Conservation (phyloP, 2,888 invertebrate species). For the Scaptomyza tumidula region DNA sequence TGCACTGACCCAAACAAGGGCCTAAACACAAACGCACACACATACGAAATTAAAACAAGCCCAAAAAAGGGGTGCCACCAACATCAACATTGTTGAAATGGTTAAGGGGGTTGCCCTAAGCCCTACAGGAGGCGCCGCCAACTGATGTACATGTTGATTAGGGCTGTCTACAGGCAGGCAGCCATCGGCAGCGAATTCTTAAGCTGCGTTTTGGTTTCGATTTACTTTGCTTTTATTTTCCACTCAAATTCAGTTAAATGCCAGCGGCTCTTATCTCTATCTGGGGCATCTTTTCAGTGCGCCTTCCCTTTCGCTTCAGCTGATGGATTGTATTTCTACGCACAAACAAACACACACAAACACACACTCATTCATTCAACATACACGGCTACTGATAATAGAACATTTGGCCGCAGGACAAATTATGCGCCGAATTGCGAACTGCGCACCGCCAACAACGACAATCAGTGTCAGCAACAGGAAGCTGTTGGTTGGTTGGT, state of each 20-base stretch:
- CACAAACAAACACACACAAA: slow-evolving; percentile 24
- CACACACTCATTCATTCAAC: slow-evolving; percentile 1
- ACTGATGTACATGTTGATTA: slow-evolving; percentile 55
- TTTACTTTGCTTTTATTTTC: slow-evolving; percentile 59
- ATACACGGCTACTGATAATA: slow-evolving; percentile 57
- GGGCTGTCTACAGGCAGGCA: slow-evolving; percentile 32
- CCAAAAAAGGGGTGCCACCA: slow-evolving; percentile 37
- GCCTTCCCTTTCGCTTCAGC: slow-evolving; percentile 28
- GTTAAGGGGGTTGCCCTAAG: slow-evolving; percentile 7
- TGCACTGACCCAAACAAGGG: slow-evolving; percentile 15
- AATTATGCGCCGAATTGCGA: slow-evolving; percentile 64
- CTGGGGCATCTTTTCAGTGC: slow-evolving; percentile 58
- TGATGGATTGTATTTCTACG: slow-evolving; percentile 62
- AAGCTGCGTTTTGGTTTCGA: slow-evolving; percentile 45
- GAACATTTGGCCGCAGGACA: slow-evolving; percentile 74
- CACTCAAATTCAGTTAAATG: slow-evolving; percentile 75
- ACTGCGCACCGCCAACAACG: slow-evolving; percentile 41
- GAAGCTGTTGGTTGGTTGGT: slow-evolving; percentile 34
- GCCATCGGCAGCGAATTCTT: slow-evolving; percentile 37
- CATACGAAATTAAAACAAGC: slow-evolving; percentile 8
- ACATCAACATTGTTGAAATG: slow-evolving; percentile 1
- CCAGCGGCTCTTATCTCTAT: slow-evolving; percentile 61
- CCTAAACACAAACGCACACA: not conserved
- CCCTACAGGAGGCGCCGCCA: slow-evolving; percentile 4
- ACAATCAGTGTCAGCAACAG: slow-evolving; percentile 78